phyloP scores from a whole-genome alignment of 2,888 invertebrate species.

The Punctoribates punctum region DNA sequence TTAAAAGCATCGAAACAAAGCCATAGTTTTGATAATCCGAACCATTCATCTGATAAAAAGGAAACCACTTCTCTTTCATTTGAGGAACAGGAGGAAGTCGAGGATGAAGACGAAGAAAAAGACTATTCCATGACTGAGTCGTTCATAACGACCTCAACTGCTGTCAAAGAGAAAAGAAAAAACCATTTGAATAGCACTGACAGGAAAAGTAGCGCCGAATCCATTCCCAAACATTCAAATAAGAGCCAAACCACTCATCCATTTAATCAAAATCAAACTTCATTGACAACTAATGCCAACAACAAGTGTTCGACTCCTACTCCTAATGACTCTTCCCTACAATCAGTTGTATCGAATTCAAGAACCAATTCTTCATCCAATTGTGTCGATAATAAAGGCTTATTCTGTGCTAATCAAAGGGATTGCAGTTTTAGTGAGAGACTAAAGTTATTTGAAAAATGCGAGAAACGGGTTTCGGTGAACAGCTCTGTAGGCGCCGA shows the following conservation, averaged over 20 bases:
- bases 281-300: neutral
- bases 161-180: neutral
- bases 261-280: neutral
- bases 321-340: neutral
- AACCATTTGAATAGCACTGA: neutral
- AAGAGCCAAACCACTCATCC: neutral
- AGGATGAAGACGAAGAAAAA: conserved; percentile 26
- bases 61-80: neutral
- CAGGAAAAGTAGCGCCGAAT: neutral
- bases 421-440: too few species aligned
- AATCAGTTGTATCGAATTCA: neutral
- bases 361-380: neutral
- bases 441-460: neutral
- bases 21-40: conserved; percentile 29
- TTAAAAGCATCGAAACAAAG: conserved; percentile 26
- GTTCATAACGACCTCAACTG: neutral
- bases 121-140: neutral
- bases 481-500: neutral
- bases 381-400: neutral
- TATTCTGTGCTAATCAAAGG: neutral
- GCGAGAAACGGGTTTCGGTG: neutral
- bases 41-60: neutral
- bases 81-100: conserved; percentile 29
- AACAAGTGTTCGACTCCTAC: neutral
- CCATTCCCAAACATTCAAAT: neutral